Base-by-base conservation (phyloP, 37 sponge, comb jelly and placozoan species). In the Mnemiopsis leidyi region DNA sequence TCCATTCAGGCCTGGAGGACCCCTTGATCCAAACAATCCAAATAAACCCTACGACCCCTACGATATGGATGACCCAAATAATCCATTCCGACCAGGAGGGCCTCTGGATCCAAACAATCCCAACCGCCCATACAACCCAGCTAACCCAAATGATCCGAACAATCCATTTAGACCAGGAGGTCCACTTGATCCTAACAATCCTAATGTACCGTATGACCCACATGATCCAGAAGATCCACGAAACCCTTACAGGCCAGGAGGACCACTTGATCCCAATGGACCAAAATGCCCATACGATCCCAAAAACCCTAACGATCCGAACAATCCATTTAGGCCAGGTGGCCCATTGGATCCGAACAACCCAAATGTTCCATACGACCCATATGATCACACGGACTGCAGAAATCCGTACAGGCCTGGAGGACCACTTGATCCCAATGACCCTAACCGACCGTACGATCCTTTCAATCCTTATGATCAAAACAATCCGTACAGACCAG, bases 141-240 rank as follows among this genome's bases (percentile, higher is more conserved):
- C 7, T 18, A 24, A 71, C 23, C 75, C 75, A n/a, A 71, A 5
- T 28, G n/a, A 71, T 71, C 75, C 75, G 5, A n/a, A 29, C 75
- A 71, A 71, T 28, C 75, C 75, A 71, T 71, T 71, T 28, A 71
- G 75, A 28, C 75, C 75, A n/a, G 75, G 75, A 18, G 75, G 75
- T 23, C 75, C 75, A n/a, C 23, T 71, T 13, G 75, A 71, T 28
- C 75, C 75, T 23, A 71, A 71, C 23, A 71, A 28, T 28, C 75
- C 75, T 5, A 28, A 71, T 24, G 3, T 7, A 18, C 75, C 75
- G 3, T 71, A 71, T 28, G n/a, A 71, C 30, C 75, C 75, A 23
- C 20, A 71, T 71, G 75, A 28, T 71, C 9, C 13, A 13, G 75
- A 71, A 23, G 30, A 71, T 18, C 75, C 75, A n/a, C 5, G 5